phyloP scores from a whole-genome alignment of 2,888 invertebrate species.

The Macroteleia sp. region DNA sequence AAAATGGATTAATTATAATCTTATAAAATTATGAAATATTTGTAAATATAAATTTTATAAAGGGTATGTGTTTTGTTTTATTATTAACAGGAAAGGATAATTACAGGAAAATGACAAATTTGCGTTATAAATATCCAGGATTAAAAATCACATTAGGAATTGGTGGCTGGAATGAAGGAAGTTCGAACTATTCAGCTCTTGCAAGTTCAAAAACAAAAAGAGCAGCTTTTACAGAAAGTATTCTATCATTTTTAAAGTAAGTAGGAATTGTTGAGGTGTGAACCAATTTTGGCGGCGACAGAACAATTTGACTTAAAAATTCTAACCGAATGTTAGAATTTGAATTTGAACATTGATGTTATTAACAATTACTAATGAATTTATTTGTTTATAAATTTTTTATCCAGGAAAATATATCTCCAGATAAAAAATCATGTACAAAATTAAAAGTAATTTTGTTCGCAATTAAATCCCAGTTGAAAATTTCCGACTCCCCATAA shows the following conservation, averaged over 20 bases:
- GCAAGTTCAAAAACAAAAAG: slow-evolving; percentile 88
- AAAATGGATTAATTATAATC: background rate
- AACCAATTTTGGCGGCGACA: no score
- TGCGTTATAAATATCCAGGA: slow-evolving; percentile 89
- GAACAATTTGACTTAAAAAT: no score
- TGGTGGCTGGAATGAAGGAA: slow-evolving; percentile 97
- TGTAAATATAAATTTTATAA: background rate
- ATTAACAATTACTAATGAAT: no score
- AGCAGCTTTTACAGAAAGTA: slow-evolving; percentile 88
- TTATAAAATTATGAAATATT: background rate
- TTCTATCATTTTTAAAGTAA: slow-evolving; percentile 88
- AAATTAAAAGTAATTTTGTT: no score
- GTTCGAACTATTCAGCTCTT: slow-evolving; percentile 89
- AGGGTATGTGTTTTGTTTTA: background rate
- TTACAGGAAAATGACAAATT: slow-evolving; percentile 88
- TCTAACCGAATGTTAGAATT: no score
- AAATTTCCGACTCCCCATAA: no score
- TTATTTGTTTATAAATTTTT: no score
- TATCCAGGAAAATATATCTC: no score
- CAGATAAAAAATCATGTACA: no score
- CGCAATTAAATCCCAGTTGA: no score
- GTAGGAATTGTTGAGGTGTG: no score
- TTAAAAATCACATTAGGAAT: slow-evolving; percentile 91
- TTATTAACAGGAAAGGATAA: slow-evolving; percentile 82
- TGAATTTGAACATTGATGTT: no score